phyloP scores from a whole-genome alignment of 1,140 invertebrate genomes.

The Polypedilum pembai region DNA sequence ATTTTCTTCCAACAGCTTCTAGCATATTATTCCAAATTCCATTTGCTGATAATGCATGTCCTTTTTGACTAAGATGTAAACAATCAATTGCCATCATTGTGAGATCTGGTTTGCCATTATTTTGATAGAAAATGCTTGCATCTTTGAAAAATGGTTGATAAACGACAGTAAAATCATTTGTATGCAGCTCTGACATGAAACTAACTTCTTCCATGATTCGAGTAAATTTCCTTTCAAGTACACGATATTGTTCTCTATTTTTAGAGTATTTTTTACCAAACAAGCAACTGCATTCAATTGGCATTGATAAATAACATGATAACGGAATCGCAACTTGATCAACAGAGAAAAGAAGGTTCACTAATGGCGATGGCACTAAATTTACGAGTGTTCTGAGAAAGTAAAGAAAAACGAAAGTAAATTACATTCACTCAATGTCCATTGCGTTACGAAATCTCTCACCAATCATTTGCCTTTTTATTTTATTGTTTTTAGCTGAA shows the following conservation, averaged over 20 bases:
- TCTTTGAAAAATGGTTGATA: constrained; percentile 46
- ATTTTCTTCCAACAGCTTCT: constrained; percentile 40
- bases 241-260: constrained; percentile 27
- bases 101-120: constrained; percentile 45
- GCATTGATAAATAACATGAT: constrained; percentile 38
- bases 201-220: constrained; percentile 31
- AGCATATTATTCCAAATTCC: constrained; percentile 51
- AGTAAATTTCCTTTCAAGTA: constrained; percentile 29
- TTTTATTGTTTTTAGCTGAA: too few species aligned
- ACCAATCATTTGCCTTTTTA: too few species aligned
- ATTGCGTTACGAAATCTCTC: too few species aligned
- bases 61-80: constrained; percentile 57
- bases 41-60: constrained; percentile 48
- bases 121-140: constrained; percentile 38
- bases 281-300: constrained; percentile 45
- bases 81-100: constrained; percentile 55
- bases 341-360: constrained; percentile 35
- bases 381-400: constrained; percentile 48
- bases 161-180: constrained; percentile 53
- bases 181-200: constrained; percentile 29
- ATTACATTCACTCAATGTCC: neutral
- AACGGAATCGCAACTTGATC: constrained; percentile 32
- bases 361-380: constrained; percentile 47
- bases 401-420: neutral
- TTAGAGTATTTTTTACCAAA: constrained; percentile 36